phyloP scores from a whole-genome alignment of 2,888 invertebrate species.

The Oxyteleia sp. region DNA sequence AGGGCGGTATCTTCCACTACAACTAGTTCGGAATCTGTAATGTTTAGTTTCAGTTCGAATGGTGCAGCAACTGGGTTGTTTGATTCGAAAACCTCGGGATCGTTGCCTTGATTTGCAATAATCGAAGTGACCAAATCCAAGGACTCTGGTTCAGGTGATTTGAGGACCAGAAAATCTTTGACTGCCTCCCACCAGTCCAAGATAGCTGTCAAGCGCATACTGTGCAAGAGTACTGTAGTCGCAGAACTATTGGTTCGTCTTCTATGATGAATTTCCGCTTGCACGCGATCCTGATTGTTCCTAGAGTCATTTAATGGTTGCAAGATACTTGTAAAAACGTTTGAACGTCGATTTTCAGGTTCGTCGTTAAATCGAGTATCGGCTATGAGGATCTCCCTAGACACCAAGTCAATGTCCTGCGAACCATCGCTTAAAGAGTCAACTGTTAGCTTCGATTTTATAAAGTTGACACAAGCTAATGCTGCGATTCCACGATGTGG shows the following conservation, averaged over 20 bases:
- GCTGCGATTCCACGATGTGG: conserved; percentile 89
- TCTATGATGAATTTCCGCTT: conserved; percentile 93
- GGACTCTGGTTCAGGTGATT: conserved; percentile 84
- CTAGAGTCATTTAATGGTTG: conserved; percentile 91
- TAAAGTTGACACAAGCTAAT: conserved; percentile 96
- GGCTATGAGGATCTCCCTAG: conserved; percentile 94
- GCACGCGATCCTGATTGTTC: conserved; percentile 89
- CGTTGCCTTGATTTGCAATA: conserved; percentile 75
- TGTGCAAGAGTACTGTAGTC: conserved; percentile 96
- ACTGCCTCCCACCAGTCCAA: conserved; percentile 97
- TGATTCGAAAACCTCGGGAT: conserved; percentile 57
- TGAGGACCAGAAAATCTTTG: conserved; percentile 92
- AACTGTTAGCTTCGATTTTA: conserved; percentile 94
- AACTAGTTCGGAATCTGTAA: conserved; percentile 98
- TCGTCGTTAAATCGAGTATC: conserved; percentile 92
- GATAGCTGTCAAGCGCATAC: conserved; percentile 97
- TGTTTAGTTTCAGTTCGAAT: conserved; percentile 96
- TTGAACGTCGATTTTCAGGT: conserved; percentile 92
- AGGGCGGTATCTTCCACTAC: conserved; percentile 96
- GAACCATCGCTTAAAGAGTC: conserved; percentile 96
- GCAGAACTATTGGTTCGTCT: conserved; percentile 91
- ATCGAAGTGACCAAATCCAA: conserved; percentile 74
- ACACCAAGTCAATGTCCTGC: conserved; percentile 97
- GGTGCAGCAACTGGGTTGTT: conserved; percentile 85
- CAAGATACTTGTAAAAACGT: conserved; percentile 96